These are phyloP conservation scores for Brachionus sp. DNA, from an alignment of 1,140 invertebrate species.

Conservation along the genomic window DNA sequence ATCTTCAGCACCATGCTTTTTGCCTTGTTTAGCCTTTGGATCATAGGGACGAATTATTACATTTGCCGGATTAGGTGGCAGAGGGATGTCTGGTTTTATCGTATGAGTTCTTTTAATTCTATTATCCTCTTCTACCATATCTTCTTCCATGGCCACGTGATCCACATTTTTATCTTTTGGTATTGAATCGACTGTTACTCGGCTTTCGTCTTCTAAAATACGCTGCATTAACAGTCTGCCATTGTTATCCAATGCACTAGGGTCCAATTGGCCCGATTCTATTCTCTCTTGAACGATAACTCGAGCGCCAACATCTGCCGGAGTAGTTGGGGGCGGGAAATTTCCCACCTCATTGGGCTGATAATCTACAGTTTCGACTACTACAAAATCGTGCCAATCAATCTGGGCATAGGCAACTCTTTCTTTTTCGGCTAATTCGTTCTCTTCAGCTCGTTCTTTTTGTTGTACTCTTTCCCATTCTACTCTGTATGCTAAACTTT, in stretches of 20 bases:
- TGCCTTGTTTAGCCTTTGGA: conserved; percentile 69
- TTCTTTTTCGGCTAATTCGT: conserved; percentile 89
- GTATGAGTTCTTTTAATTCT: conserved; percentile 46
- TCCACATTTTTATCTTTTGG: conserved; percentile 32
- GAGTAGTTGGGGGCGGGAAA: conserved; percentile 78
- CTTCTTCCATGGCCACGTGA: conserved; percentile 49
- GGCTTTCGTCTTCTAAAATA: conserved; percentile 40
- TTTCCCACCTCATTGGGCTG: conserved; percentile 90
- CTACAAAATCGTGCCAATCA: conserved; percentile 99
- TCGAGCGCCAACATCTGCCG: conserved; percentile 89
- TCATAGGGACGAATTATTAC: conserved; percentile 96
- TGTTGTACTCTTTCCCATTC: conserved; percentile 94
- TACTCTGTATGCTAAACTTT: conserved; percentile 86
- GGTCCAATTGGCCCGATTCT: neutral
- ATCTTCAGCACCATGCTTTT: conserved; percentile 69
- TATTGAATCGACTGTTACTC: neutral
- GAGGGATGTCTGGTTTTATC: conserved; percentile 61
- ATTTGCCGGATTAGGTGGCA: conserved; percentile 70
- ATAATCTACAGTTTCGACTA: conserved; percentile 98
- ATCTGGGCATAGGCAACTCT: conserved; percentile 90
- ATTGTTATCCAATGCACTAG: conserved; percentile 16
- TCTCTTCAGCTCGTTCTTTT: conserved; percentile 80
- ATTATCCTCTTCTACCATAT: conserved; percentile 65
- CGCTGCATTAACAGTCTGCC: conserved; percentile 19
- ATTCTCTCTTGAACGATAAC: conserved; percentile 74